Base-by-base conservation (phyloP, 1,140 invertebrate species). In the Samia ricini region DNA sequence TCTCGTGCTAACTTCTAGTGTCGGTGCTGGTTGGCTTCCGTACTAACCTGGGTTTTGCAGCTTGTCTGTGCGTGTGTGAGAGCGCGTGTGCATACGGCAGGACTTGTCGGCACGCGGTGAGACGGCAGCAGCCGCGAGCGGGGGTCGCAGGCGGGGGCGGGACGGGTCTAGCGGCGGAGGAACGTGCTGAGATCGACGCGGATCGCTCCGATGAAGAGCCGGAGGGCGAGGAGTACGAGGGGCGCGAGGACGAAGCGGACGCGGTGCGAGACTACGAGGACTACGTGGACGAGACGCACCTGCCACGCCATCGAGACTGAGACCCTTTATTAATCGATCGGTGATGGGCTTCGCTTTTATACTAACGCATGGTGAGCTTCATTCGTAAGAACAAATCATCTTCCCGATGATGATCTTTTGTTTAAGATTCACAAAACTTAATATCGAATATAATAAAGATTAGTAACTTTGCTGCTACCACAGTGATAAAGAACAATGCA, bases 201-300 rank as follows among this genome's bases (percentile, higher is more conserved):
- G 65, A 66, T 33, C 60, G 54, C 21, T 42, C 24, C 52, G 66
- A 66, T 42, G 69, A 63, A 60, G 76, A 59, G 33, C 74, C 74
- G 29, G 79, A 81, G 22, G 73, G 63, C 2, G 91, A 89, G 60
- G 90, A 90, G 59, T 91, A 92, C 73, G 91, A 92, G 60, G 88
- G 87, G 33, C 87, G 90, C 64, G 86, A 83, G 36, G 91, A 91
- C 70, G 91, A 88, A 24, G 90, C 92, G 19, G 91, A 92, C 33
- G 63, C 79, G 61, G 72, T 79, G 63, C 80, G 83, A 42, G 88
- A 90, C 71, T 92, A 92, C 76, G 91, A 92, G 66, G 91, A 92
- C 74, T 92, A 93, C 83, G 81, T 88, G n/a, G 92, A 92, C 76
- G 89, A 89, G 74, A 79, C 82, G 69, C 81, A 80, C 61, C 79